These are phyloP conservation scores for Scleropages formosus DNA, from an alignment of 2,797 vertebrate genomes.

Conservation along the genomic window DNA sequence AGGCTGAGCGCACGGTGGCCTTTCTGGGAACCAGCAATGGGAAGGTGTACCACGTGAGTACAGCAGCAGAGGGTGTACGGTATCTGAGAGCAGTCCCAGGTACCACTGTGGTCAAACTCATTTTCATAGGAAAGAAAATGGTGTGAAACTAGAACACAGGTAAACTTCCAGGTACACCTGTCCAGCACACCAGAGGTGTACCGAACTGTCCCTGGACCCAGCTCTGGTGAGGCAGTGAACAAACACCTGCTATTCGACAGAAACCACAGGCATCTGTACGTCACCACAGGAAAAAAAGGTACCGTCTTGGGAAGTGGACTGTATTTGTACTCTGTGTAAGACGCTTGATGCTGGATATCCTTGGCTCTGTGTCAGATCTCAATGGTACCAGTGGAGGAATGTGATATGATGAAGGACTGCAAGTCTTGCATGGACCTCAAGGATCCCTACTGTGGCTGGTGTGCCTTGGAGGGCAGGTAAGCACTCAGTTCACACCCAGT, in stretches of 20 bases:
- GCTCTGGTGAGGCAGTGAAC: constrained; percentile 74
- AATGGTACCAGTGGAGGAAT: constrained; percentile 85
- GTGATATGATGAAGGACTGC: constrained; percentile 75
- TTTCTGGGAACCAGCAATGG: constrained; percentile 83
- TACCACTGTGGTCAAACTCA: too few species aligned
- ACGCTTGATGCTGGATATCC: constrained; percentile 44
- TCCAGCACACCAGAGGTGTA: constrained; percentile 65
- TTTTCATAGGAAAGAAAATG: too few species aligned
- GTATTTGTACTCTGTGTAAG: constrained; percentile 43
- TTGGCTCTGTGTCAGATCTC: constrained; percentile 70
- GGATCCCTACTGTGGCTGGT: constrained; percentile 98
- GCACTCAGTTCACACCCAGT: constrained; percentile 30
- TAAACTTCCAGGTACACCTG: constrained; percentile 80
- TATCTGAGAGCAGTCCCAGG: too few species aligned
- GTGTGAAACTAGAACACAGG: too few species aligned
- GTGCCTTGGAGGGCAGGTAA: constrained; percentile 88
- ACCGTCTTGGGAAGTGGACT: not conserved
- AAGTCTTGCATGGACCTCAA: constrained; percentile 74
- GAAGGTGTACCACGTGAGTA: constrained; percentile 82
- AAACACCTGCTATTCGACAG: constrained; percentile 85
- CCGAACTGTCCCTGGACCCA: constrained; percentile 64
- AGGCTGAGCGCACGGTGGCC: constrained; percentile 76
- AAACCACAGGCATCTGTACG: constrained; percentile 76
- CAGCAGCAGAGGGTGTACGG: too few species aligned
- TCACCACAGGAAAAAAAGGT: constrained; percentile 93